Evolutionary conservation across 2,113 vertebrate species (phyloP).

Genomic region (Thamnaconus septentrionalis): DNA sequence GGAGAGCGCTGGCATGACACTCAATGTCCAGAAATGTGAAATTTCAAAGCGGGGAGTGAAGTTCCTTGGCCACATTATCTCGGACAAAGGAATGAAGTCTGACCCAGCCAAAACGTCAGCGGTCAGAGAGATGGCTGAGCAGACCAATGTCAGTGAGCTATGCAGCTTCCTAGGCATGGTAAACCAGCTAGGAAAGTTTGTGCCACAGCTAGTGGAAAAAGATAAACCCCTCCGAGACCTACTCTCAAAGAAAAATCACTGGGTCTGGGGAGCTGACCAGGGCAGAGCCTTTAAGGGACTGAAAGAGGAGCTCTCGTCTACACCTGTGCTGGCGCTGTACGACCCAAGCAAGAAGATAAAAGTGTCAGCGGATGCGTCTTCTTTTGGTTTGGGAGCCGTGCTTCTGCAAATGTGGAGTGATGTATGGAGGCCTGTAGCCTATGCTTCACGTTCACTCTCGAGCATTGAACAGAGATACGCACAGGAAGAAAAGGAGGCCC

Average conservation of each 20-base stretch:
- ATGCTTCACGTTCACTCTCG: conserved; percentile 11
- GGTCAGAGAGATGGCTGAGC: background rate
- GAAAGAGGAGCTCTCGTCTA: background rate
- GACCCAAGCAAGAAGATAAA: conserved; percentile 29
- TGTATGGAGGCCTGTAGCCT: conserved; percentile 18
- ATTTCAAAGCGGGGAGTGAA: background rate
- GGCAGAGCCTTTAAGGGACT: background rate
- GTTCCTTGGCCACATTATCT: conserved; percentile 26
- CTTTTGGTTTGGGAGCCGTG: conserved; percentile 10
- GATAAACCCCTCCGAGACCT: conserved; percentile 13
- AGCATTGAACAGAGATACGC: conserved; percentile 9
- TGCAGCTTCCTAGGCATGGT: conserved; percentile 31
- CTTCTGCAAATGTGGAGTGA: conserved; percentile 10
- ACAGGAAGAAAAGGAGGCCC: conserved; percentile 17
- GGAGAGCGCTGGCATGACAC: conserved; percentile 22
- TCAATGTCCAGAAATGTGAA: conserved; percentile 28
- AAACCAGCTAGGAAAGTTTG: conserved; percentile 39
- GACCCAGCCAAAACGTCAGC: conserved; percentile 20
- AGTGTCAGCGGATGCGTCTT: conserved; percentile 18
- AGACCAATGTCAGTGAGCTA: background rate
- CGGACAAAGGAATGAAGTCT: background rate
- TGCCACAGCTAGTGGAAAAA: conserved; percentile 20
- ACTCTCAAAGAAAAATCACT: conserved; percentile 13
- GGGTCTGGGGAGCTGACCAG: conserved; percentile 19
- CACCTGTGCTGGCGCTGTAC: conserved; percentile 6